Base-by-base conservation (phyloP, 1,140 invertebrate genomes). In the Apolygus lucorum region DNA sequence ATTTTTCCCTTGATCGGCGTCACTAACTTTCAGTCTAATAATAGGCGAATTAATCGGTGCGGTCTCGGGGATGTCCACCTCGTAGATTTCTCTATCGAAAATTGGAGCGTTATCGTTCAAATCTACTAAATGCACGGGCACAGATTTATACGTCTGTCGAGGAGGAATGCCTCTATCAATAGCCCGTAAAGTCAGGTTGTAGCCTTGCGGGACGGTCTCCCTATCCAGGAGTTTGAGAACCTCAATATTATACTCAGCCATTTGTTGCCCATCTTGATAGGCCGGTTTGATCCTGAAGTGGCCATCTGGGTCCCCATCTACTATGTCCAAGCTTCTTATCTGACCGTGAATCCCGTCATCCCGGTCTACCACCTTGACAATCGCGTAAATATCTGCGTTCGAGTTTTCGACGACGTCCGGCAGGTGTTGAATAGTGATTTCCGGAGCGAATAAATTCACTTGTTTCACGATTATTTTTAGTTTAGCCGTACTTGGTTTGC, bases 41-140 rank as follows among this genome's bases (percentile, higher is more conserved):
- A 97, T 84, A 0, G 93, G 92, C 21, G 92, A 94, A 75, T 93
- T 91, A 1, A 92, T 81, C 0, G 95, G 94, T 0, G 91, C 88
- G 0, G 89, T 90, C 84, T 98, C 96, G 0, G 89, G 86, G 8
- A 98, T 85, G 72, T 88, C 87, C 17, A 92, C 90, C 76, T 93
- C 89, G 77, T 96, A 97, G 54, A 93, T 84, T 78, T 93, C 88
- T 70, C 90, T 85, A 72, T 90, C 90, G 79, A 98, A 98, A 28
- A 94, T 86, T 1, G 93, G 93, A 0, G 88, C 85, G 76, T 93
- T 91, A 76, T 95, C 92, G 75, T 93, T 91, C 17, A 88, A 78
- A 76, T 94, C 92, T 1, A 87, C 82, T n/a, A 96, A 81, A 73
- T 87, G 82, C 17, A 93, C 89, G 0, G 87, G 86, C 14, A 93